Percentiles rank a stretch among this genome's conserved stretches.
Conservation (phyloP, 2,888 invertebrate species). For the Piscicola geometra region DNA sequence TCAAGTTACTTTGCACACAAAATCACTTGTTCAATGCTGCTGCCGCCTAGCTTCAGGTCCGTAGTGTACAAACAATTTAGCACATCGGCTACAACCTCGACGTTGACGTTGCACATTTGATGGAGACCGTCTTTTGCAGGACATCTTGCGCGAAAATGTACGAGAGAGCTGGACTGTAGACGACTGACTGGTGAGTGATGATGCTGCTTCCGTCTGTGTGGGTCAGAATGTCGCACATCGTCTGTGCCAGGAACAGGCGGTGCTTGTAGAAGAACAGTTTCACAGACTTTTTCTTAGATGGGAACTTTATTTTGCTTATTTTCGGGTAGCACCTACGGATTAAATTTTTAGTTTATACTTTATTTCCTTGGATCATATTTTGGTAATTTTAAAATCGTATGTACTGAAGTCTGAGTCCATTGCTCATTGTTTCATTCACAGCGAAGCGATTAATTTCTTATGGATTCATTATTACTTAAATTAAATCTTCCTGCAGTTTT, state of each 20-base stretch:
- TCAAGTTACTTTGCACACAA: constrained; percentile 15
- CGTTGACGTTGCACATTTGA: constrained; percentile 11
- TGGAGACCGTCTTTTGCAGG: neutral
- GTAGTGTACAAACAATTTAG: constrained; percentile 28
- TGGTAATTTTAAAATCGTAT: too few relatives aligned
- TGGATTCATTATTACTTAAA: too few relatives aligned
- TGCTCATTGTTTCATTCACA: too few relatives aligned
- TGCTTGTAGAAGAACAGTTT: constrained; percentile 28
- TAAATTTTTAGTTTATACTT: neutral
- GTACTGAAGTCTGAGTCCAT: too few relatives aligned
- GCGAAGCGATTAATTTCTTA: too few relatives aligned
- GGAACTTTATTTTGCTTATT: neutral
- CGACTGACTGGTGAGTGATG: constrained; percentile 30
- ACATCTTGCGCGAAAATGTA: constrained; percentile 2
- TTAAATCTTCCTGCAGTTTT: too few relatives aligned
- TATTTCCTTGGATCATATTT: too few relatives aligned
- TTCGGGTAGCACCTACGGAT: neutral
- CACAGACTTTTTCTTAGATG: constrained; percentile 1
- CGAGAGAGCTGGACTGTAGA: constrained; percentile 35
- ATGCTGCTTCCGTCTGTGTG: constrained; percentile 25
- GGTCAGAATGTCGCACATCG: constrained; percentile 33
- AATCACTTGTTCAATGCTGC: constrained; percentile 14
- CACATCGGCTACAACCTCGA: constrained; percentile 7
- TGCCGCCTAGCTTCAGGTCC: constrained; percentile 5
- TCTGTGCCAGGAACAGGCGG: constrained; percentile 33